These are phyloP conservation scores for Odontocerum albicorne DNA, from an alignment of 2,888 invertebrate species.

Conservation along the genomic window DNA sequence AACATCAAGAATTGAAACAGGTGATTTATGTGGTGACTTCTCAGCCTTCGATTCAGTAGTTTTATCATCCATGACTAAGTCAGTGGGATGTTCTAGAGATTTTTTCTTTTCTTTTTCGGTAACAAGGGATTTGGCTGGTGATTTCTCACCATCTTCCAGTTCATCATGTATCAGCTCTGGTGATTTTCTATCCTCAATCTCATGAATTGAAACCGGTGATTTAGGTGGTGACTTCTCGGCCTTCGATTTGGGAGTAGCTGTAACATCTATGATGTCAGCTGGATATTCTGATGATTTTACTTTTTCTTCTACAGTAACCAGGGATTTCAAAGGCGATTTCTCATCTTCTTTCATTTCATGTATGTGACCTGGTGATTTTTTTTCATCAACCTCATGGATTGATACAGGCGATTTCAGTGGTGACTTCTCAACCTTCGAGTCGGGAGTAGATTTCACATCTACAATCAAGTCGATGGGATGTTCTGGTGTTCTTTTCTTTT, in stretches of 20 bases:
- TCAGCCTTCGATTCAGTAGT: neutral
- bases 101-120: too few relatives aligned
- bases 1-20: neutral
- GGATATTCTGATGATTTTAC: neutral
- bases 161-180: neutral
- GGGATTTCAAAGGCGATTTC: neutral
- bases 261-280: neutral
- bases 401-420: too few relatives aligned
- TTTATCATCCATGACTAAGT: too few relatives aligned
- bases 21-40: neutral
- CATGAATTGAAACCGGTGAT: conserved; percentile 1
- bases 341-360: neutral
- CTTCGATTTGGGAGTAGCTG: too few relatives aligned
- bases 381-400: too few relatives aligned
- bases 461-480: too few relatives aligned
- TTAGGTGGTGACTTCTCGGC: neutral
- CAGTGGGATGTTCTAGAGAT: too few relatives aligned
- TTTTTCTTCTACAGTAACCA: neutral
- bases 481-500: neutral
- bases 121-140: neutral
- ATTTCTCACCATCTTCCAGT: neutral
- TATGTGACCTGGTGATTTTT: neutral
- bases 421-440: neutral
- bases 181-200: neutral
- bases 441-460: neutral